Evolutionary conservation across 2,888 invertebrate species (phyloP), one percentile per base, ranked within the genome.

Genomic region (Andrena camellia): DNA sequence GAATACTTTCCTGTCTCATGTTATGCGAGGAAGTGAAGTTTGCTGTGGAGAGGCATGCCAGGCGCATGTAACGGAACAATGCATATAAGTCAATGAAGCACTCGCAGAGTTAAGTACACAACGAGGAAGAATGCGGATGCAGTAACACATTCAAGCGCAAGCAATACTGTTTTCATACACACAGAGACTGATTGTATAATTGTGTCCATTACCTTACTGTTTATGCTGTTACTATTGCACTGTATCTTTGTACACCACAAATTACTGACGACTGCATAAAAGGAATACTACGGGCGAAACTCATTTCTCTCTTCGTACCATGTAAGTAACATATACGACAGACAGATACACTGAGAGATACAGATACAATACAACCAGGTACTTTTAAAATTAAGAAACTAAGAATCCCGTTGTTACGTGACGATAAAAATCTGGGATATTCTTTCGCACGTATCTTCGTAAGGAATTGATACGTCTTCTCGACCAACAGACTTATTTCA

Each of bases 41-140:
- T 94, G 94, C 93, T 93, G 93, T 93, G 92, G 72, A 50, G 23
- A 26, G 48, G 78, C 92, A 92, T 92, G 93, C 91, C 88, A 88
- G 64, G 63, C 79, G 80, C 31, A 52, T 66, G 64, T 66, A 81
- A 75, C 35, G 62, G 35, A 78, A 78, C 29, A 42, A 81, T 42
- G 67, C 33, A 67, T 10, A 74, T 13, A 79, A 64, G 71, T 75
- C 59, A 80, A 68, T 75, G 17, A 52, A 69, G 81, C 33, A 59
- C 52, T 83, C 13, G 29, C 80, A 74, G 20, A 54, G 33, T 70
- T 33, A 63, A 68, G n/a, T 26, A 62, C 17, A 62, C 54, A 81
- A 67, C 29, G 84, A 64, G 42, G 29, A 35, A 78, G 48, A 77
- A 87, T 78, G 84, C 83, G 86, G 85, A 82, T 83, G 83, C 71